Evolutionary conservation across 2,797 vertebrate species (phyloP), one percentile per base, ranked within the genome.

Genomic region (Sebastes iracundus): DNA sequence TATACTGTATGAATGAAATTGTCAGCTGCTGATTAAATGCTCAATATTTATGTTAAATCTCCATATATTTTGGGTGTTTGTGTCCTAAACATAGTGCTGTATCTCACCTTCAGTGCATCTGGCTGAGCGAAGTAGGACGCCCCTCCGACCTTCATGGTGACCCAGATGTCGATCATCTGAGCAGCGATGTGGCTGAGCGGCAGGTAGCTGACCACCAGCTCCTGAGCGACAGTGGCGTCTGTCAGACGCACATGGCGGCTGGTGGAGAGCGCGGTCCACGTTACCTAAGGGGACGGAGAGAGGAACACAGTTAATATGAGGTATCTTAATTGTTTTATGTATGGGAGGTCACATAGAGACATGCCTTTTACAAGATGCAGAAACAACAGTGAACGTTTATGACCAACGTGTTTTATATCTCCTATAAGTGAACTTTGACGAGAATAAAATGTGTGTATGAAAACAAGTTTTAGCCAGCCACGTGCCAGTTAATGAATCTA

Each of bases 141-240:
- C 0, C 91, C 96, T 3, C 98, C 98, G 0, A 96, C 92, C 20
- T 77, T 95, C 81, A 99, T 94, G 12, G 95, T 80, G 8, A 96
- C 52, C 98, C 98, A 99, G 27, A 99, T 95, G 73, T 99, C 98
- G 0, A 96, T 80, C 95, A 99, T 98, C 90, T 99, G 98, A 0
- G 98, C 97, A 0, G 98, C 96, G 0, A 99, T 81, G 84, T 99
- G 98, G 81, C 98, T 99, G 79, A 99, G 97, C 0, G 98, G 98
- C 71, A 99, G 96, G 87, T 99, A 99, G 90, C 98, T 99, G 86
- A 99, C 91, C 81, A 98, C 95, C 0, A 52, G 0, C 82, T 99
- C 97, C 93, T 97, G 97, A 13, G 69, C 72, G 7, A 87, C 61
- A 0, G 38, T 30, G 7, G 95, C 92, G 0, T 91, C 87, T 0